These are phyloP conservation scores for Brachyrhaphis roseni DNA, from an alignment of 2,797 vertebrate species.

Conservation along the genomic window DNA sequence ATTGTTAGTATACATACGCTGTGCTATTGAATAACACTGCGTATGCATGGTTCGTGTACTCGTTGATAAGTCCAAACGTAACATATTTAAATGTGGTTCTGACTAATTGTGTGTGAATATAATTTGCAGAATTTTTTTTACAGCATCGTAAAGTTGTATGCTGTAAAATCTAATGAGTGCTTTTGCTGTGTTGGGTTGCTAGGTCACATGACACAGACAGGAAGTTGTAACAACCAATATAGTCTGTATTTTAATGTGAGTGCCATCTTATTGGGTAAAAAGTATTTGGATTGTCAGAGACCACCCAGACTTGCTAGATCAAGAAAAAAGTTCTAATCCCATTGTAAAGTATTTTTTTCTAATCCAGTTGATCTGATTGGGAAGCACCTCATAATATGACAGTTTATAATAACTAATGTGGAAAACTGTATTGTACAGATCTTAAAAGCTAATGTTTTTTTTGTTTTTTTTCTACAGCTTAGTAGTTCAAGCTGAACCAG, in stretches of 20 bases:
- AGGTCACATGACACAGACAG: neutral
- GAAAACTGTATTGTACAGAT: neutral
- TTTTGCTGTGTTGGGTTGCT: neutral
- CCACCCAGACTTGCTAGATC: neutral
- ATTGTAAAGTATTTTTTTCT: neutral
- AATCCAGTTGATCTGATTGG: neutral
- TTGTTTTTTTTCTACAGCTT: neutral
- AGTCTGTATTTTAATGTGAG: neutral
- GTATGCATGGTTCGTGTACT: too few relatives aligned
- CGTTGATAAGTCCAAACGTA: neutral
- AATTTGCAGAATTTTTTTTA: neutral
- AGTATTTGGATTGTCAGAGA: neutral
- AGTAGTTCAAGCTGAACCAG: neutral
- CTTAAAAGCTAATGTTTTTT: neutral
- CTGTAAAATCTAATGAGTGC: neutral
- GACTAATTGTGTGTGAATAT: neutral
- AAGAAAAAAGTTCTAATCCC: neutral
- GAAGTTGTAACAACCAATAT: neutral
- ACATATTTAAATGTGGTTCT: neutral
- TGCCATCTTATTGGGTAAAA: neutral
- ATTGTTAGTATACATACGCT: neutral
- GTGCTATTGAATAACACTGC: too few relatives aligned
- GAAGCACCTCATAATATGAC: neutral
- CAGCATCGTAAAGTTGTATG: neutral
- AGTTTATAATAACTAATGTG: neutral